These are phyloP conservation scores for Forbesichthys agassizii DNA, from an alignment of 2,113 vertebrate genomes.

Conservation along the genomic window DNA sequence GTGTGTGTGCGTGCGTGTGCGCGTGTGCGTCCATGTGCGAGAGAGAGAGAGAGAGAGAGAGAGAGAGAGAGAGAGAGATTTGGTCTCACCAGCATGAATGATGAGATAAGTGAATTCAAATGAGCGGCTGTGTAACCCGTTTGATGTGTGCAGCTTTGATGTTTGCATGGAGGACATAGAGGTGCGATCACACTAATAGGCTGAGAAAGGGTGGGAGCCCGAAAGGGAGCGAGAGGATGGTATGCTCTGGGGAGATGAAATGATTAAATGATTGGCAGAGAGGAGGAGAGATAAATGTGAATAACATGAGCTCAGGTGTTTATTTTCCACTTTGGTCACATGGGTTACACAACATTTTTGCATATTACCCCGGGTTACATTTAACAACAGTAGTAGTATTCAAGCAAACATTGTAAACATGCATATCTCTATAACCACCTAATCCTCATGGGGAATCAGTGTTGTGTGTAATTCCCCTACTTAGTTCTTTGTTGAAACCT, in stretches of 20 bases:
- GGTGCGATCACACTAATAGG: slow-evolving; percentile 33
- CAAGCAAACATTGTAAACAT: not conserved
- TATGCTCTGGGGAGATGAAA: slow-evolving; percentile 23
- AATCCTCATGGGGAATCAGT: no score
- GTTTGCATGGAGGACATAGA: slow-evolving; percentile 14
- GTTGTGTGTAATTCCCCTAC: no score
- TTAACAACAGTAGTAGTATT: not conserved
- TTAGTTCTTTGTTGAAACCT: no score
- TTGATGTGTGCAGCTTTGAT: slow-evolving; percentile 59
- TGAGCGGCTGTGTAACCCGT: slow-evolving; percentile 33
- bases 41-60: no score
- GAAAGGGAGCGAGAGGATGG: not conserved
- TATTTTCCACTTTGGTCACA: not conserved
- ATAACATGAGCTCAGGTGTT: slow-evolving; percentile 6
- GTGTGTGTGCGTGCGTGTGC: not conserved
- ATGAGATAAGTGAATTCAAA: slow-evolving; percentile 8
- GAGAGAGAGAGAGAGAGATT: no score
- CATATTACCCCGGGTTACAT: not conserved
- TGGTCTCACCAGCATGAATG: not conserved
- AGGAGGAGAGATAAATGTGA: slow-evolving; percentile 29
- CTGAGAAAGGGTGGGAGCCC: not conserved
- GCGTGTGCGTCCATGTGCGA: no score
- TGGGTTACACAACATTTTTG: not conserved
- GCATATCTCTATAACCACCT: no score
- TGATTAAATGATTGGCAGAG: slow-evolving; percentile 19